Base-by-base conservation (phyloP, 2,113 vertebrate species). In the Gasterosteus nipponicus region DNA sequence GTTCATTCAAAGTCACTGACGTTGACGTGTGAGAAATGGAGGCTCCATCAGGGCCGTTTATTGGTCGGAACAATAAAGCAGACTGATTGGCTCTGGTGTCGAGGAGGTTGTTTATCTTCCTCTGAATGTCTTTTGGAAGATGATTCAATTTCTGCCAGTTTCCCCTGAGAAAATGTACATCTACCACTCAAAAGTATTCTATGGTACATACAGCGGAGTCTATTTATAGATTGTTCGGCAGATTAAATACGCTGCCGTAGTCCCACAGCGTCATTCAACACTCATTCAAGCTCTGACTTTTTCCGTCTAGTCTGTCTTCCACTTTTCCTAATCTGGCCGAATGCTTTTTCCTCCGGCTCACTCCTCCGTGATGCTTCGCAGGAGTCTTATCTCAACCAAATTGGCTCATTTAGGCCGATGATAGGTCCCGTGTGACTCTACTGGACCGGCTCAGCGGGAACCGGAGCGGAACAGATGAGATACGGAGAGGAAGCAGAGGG, bases 21-120 rank as follows among this genome's bases (percentile, higher is more conserved):
- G 10, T 31, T 67, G 46, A 42, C 51, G 39, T 41, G 53, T 54
- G 3, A n/a, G 58, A 69, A 77, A 61, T 77, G 35, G 42, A 69
- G 38, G 67, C 63, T 57, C 31, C 4, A 58, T 86, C 58, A 75
- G 38, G 54, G 54, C 5, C 26, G 31, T 81, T 75, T 78, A 63
- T 90, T 81, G 31, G 69, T 65, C 44, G 39, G 39, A 33, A 67
- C 56, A 79, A 63, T 56, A 57, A 3, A 57, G 66, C 63, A 47
- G 46, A 63, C 58, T 35, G 66, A 61, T 69, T 31, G 47, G 44
- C 39, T 78, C 22, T 72, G 62, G 76, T 65, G 53, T 60, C 26
- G 18, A 68, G 64, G 38, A 73, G 69, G 58, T 44, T 38, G 35
- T 80, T 62, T 33, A 42, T 78, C 78, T 70, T 58, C 39, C 19